Base-by-base conservation (phyloP, 2,888 invertebrate genomes). In the Branchellion lobata region DNA sequence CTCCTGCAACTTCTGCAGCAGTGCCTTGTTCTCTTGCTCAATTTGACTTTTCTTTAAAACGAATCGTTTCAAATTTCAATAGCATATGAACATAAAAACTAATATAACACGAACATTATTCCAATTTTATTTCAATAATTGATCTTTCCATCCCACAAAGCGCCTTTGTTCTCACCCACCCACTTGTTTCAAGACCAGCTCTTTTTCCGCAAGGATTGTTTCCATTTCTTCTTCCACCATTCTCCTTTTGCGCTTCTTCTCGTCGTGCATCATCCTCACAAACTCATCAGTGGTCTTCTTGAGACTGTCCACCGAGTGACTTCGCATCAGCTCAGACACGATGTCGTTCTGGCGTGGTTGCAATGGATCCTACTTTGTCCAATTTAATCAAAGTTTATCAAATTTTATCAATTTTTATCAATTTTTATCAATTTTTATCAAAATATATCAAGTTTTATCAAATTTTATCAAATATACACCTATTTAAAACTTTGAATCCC, bases 191-290 rank as follows among this genome's bases (percentile, higher is more conserved):
- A 34, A 29, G 21, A 77, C 57, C 11, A 65, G 27, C 24, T 77
- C 77, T 61, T 65, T 61, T 65, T 77, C 77, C 47, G 36, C 53
- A 8, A 77, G 27, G 27, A 77, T 34, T 65, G 77, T 33, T 36
- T 77, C 77, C 2, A 77, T 65, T 61, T 77, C 77, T 34, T 77
- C 24, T n/a, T 77, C 77, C n/a, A 57, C 57, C 21, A 57, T 33
- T 31, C 8, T 57, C 65, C 40, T 77, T 36, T 36, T 61, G 24
- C 27, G 57, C 14, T 34, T 29, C 65, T 65, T 77, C 34, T 77
- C 77, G 21, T 34, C 65, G 31, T 57, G 5, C n/a, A 77, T 40
- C 5, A 53, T 24, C 65, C 36, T 29, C 21, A 77, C 1, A 61
- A 77, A 77, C 57, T 65, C 57, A n/a, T 57, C 34, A 1, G 77